Base-by-base conservation (phyloP, 2,113 vertebrate genomes). In the Colinus virginianus region DNA sequence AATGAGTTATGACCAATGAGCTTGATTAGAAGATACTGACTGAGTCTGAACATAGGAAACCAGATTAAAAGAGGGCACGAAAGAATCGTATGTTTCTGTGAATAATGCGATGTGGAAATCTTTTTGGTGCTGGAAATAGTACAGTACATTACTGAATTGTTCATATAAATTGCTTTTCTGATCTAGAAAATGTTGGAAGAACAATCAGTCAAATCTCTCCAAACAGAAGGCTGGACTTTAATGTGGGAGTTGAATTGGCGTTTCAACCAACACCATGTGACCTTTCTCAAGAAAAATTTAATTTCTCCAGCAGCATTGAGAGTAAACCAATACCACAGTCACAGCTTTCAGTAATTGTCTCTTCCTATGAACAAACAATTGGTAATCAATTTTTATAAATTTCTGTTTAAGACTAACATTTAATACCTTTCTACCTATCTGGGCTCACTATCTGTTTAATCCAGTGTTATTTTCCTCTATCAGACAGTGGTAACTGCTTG, bases 311-410 rank as follows among this genome's bases (percentile, higher is more conserved):
- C 74, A 95, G 92, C 18, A 90, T 99, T 86, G 98, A 98, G 95
- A 98, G 95, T 76, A 97, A 95, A 76, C 97, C 98, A 48, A 96
- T 99, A 72, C 96, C 98, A 34, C 78, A 48, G 53, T 97, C 98
- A 9, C 97, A 98, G 61, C 91, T 98, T 22, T 89, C 97, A 42
- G 87, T 98, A 11, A 92, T 99, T 36, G 96, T 98, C 86, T 97
- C 98, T 94, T 98, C 98, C 19, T 99, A 98, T 95, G 97, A 97
- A 70, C 96, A 96, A 93, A 98, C 98, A 72, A 97, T 99, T 74
- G 98, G 99, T 99, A 98, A 98, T 98, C 53, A 98, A 62, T 70
- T 82, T 80, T 67, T 36, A 55, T 78, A 13, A 45, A 36, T 80
- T 62, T 83, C 21, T 84, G 6, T 63, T 83, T 77, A 56, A 9